These are phyloP conservation scores for Netelia virgata DNA, from an alignment of 2,888 invertebrate species.

Conservation along the genomic window DNA sequence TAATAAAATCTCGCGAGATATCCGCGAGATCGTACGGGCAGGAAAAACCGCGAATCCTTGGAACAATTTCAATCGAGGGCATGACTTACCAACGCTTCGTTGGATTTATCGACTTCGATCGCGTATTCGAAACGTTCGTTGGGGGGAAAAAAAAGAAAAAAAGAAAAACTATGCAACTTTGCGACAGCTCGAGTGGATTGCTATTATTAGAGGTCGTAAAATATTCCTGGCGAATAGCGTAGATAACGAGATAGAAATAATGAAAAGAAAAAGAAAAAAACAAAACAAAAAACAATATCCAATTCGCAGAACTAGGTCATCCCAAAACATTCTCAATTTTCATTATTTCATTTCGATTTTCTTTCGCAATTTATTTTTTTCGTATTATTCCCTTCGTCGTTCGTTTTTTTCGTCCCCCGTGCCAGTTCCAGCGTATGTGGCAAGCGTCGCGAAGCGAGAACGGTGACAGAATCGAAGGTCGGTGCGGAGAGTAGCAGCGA, in stretches of 20 bases:
- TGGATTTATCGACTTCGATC: constrained; percentile 35
- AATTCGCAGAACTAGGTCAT: too few relatives aligned
- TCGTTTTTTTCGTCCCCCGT: background rate
- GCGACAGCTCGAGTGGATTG: background rate
- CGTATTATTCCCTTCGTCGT: background rate
- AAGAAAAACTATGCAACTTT: background rate
- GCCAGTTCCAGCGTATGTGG: constrained; percentile 6
- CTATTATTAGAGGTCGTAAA: background rate
- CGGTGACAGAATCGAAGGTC: constrained; percentile 52
- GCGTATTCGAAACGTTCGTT: constrained; percentile 23
- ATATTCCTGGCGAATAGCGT: background rate
- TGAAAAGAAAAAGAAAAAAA: background rate
- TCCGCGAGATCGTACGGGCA: constrained; percentile 31
- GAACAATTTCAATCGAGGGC: constrained; percentile 37
- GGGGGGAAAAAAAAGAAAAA: background rate
- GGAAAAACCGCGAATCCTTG: constrained; percentile 56
- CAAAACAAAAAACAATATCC: background rate
- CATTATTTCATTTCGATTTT: too few relatives aligned
- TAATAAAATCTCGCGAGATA: constrained; percentile 29
- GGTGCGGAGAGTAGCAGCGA: constrained; percentile 13
- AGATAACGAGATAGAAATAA: too few relatives aligned
- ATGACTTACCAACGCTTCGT: constrained; percentile 14
- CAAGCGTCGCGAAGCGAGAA: constrained; percentile 27
- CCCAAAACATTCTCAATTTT: too few relatives aligned
- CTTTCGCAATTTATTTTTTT: background rate